A percentile compares a stretch with the other conserved stretches of the same genome.
Conservation (phyloP, 2,113 vertebrate genomes). For the Microcebus ravelobensis region DNA sequence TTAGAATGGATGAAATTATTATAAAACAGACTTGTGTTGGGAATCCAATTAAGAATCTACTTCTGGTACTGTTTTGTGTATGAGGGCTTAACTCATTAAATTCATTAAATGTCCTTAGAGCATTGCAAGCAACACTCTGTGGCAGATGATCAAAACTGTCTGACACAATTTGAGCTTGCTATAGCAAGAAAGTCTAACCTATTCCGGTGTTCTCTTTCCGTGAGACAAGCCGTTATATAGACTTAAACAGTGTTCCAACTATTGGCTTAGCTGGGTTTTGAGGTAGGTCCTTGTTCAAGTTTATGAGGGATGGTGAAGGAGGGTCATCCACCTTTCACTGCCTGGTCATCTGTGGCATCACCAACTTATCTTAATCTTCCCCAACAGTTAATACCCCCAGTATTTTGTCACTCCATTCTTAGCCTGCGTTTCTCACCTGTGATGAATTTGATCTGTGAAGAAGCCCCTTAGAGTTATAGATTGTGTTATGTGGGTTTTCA, state of each 20-base stretch:
- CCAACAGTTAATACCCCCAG: accelerated
- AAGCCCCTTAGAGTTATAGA: background rate
- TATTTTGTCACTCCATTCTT: background rate
- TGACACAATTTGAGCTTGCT: constrained; percentile 91
- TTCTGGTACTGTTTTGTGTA: background rate
- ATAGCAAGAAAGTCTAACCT: constrained; percentile 87
- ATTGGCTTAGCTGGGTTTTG: background rate
- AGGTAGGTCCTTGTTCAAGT: background rate
- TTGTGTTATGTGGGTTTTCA: background rate
- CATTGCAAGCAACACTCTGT: constrained; percentile 90
- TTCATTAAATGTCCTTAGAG: background rate
- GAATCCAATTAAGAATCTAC: background rate
- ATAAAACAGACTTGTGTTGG: background rate
- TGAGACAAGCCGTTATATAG: constrained; percentile 86
- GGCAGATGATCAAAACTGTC: constrained; percentile 81
- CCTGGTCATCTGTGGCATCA: background rate
- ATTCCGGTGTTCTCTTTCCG: constrained; percentile 83
- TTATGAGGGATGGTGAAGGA: too few relatives aligned
- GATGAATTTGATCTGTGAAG: background rate
- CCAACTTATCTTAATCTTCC: accelerated
- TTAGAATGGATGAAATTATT: background rate
- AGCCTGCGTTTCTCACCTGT: background rate
- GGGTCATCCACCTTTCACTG: accelerated
- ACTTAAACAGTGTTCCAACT: constrained; percentile 79
- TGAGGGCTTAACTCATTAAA: background rate